phyloP scores from a whole-genome alignment of 2,113 vertebrate genomes.

The Corvus moneduloides region DNA sequence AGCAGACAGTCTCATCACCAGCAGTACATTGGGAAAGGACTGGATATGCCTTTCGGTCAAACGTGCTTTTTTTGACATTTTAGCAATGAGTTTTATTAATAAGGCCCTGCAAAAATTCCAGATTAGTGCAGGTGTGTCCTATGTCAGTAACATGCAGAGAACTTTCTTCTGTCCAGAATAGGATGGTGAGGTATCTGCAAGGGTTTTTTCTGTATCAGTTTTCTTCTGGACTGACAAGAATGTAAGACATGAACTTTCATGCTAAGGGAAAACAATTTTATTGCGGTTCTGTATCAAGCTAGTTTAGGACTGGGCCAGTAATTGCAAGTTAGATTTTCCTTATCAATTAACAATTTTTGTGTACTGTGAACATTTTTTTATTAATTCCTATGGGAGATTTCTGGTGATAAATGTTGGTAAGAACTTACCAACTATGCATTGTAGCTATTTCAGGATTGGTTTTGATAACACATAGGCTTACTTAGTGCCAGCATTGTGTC shows the following conservation, averaged over 20 bases:
- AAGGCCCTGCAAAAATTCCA: not conserved
- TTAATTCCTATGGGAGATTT: not conserved
- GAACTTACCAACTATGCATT: not conserved
- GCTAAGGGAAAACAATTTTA: not conserved
- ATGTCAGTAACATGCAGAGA: not conserved
- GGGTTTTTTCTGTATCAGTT: not conserved
- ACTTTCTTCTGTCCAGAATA: not conserved
- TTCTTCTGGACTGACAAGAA: not conserved
- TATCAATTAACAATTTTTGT: not conserved
- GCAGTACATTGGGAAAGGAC: rapidly evolving
- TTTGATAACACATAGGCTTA: not conserved
- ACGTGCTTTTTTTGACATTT: not conserved
- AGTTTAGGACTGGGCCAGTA: not conserved
- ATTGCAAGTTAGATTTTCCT: not conserved
- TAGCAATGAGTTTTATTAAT: not conserved
- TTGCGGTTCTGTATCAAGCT: not conserved
- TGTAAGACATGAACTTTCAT: not conserved
- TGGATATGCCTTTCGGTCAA: not conserved
- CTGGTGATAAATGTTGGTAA: not conserved
- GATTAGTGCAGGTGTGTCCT: not conserved
- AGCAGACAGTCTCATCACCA: not conserved
- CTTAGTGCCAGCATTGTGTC: not conserved
- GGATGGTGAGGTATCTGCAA: not conserved
- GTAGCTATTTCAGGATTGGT: not conserved
- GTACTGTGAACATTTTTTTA: not conserved